Evolutionary conservation across 2,113 vertebrate genomes (phyloP).

Genomic region (Balaeniceps rex): DNA sequence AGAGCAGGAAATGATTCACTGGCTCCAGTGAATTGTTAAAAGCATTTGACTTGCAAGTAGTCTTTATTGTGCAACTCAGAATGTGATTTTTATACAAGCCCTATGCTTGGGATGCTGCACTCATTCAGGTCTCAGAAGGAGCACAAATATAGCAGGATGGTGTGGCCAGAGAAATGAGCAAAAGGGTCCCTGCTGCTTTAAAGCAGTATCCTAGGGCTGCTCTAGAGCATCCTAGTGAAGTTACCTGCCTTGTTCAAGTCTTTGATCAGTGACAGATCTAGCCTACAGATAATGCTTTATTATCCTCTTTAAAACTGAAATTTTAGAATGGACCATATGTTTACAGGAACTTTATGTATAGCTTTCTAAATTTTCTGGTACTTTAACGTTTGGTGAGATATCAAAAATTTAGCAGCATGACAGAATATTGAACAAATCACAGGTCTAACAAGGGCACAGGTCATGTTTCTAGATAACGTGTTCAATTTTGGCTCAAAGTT

Average conservation of each 20-base stretch:
- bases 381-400: neutral
- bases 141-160: neutral
- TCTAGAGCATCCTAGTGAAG: neutral
- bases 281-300: neutral
- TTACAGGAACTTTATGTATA: neutral
- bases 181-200: neutral
- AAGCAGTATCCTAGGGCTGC: neutral
- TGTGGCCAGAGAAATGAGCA: neutral
- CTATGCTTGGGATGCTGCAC: neutral
- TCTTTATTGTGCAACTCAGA: neutral
- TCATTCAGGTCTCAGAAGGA: neutral
- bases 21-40: neutral
- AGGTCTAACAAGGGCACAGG: neutral
- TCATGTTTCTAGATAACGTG: neutral
- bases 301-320: neutral
- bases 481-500: neutral
- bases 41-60: neutral
- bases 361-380: neutral
- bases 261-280: neutral
- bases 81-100: neutral
- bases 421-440: neutral
- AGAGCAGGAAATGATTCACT: neutral
- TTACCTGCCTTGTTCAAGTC: neutral
- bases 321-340: neutral
- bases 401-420: neutral